These are phyloP conservation scores for Ciona savignyi DNA, from an alignment of 23 tunicate genomes.

Conservation along the genomic window DNA sequence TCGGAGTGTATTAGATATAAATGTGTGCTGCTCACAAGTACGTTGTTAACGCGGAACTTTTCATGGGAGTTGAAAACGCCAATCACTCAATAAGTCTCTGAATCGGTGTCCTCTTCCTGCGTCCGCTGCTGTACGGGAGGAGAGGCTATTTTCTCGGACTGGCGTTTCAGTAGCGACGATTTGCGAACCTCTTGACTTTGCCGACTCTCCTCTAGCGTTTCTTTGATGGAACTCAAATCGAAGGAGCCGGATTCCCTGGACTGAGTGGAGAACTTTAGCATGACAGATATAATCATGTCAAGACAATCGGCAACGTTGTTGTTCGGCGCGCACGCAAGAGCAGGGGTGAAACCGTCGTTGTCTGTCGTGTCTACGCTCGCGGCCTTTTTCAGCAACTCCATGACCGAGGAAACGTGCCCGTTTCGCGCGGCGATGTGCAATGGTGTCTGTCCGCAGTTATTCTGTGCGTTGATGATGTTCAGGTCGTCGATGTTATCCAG, in stretches of 20 bases:
- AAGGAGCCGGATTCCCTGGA: background rate
- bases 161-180: background rate
- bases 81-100: constrained; percentile 52
- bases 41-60: too few species aligned
- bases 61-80: too few species aligned
- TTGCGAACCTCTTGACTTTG: constrained; percentile 2
- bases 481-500: constrained; percentile 40
- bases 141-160: background rate
- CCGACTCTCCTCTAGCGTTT: constrained; percentile 19
- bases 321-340: constrained; percentile 82
- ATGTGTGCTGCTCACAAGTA: too few species aligned
- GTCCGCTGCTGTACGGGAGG: background rate
- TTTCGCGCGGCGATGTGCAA: constrained; percentile 76
- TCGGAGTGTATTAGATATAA: too few species aligned
- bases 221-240: constrained; percentile 20
- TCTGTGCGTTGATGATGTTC: constrained; percentile 72
- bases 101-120: constrained; percentile 52
- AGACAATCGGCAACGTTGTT: constrained; percentile 84
- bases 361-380: constrained; percentile 37
- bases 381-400: constrained; percentile 49
- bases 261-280: constrained; percentile 16
- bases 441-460: constrained; percentile 62
- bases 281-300: constrained; percentile 57
- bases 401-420: constrained; percentile 40
- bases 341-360: constrained; percentile 71